phyloP scores from a whole-genome alignment of 2,888 invertebrate species.

The Acrobasis suavella region DNA sequence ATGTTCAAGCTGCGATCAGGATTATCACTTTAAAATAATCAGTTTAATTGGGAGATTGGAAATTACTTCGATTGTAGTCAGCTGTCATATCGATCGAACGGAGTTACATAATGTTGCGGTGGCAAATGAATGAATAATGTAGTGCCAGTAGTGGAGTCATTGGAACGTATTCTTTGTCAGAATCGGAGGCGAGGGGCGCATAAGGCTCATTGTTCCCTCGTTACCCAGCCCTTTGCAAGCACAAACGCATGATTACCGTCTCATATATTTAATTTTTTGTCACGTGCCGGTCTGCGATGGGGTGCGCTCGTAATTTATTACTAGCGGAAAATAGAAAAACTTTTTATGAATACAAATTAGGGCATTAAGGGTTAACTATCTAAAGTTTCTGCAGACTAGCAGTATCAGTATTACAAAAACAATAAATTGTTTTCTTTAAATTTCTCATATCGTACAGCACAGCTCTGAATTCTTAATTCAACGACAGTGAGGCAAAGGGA shows the following conservation, averaged over 20 bases:
- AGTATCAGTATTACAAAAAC: background rate
- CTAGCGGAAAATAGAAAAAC: background rate
- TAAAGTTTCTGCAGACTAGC: background rate
- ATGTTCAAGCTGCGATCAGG: no score
- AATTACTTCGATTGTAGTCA: background rate
- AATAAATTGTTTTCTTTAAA: background rate
- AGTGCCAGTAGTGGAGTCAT: background rate
- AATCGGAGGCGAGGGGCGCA: background rate
- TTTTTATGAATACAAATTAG: slow-evolving; percentile 7
- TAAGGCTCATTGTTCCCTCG: background rate
- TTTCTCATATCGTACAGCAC: background rate
- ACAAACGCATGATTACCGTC: background rate
- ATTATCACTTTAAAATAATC: no score
- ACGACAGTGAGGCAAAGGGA: slow-evolving; percentile 16
- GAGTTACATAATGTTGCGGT: slow-evolving; percentile 63
- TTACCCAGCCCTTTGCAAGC: slow-evolving; percentile 1
- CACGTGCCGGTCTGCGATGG: background rate
- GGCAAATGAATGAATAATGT: slow-evolving; percentile 40
- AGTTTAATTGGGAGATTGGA: no score
- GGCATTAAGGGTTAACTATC: background rate
- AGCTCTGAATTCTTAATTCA: background rate
- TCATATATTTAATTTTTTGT: slow-evolving; percentile 2
- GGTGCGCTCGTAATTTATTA: slow-evolving; percentile 2
- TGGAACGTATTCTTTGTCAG: slow-evolving; percentile 2
- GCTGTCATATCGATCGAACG: slow-evolving; percentile 30